phyloP scores from a whole-genome alignment of 2,797 vertebrate genomes.

The Coendou prehensilis region DNA sequence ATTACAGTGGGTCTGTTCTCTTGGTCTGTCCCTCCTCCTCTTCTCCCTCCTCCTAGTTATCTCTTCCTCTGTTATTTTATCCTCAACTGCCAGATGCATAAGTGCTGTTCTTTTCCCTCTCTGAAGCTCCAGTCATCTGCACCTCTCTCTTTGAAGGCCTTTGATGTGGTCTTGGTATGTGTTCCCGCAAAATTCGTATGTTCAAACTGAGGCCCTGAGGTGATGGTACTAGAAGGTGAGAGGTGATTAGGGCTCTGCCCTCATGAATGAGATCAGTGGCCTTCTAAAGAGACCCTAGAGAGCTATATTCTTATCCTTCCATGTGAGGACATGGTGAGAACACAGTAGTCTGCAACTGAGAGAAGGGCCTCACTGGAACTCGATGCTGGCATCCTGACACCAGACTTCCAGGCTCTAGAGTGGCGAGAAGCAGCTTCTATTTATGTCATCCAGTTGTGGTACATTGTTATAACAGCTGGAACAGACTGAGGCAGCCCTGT shows the following conservation, averaged over 20 bases:
- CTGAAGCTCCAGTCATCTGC: too few relatives aligned
- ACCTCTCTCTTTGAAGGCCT: background rate
- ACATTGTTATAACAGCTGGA: background rate
- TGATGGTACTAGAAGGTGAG: background rate
- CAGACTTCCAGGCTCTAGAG: background rate
- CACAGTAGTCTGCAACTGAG: background rate
- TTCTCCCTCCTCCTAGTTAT: background rate
- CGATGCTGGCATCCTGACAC: too few relatives aligned
- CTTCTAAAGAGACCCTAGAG: background rate
- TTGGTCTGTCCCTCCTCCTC: rapidly evolving
- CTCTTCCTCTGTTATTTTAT: background rate
- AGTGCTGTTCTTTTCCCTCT: background rate
- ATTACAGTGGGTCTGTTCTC: background rate
- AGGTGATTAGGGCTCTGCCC: background rate
- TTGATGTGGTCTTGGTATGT: background rate
- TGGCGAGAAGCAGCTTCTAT: background rate
- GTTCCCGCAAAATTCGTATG: background rate
- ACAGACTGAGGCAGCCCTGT: background rate
- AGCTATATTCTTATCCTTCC: background rate
- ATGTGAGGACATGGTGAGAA: background rate
- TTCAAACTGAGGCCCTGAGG: background rate
- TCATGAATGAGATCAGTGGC: background rate
- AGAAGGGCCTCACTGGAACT: background rate
- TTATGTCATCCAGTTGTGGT: background rate
- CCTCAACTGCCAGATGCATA: background rate